Percentiles rank a stretch among this genome's conserved stretches.
phyloP scores from a whole-genome alignment of 2,113 vertebrate genomes.

The Cygnus atratus region DNA sequence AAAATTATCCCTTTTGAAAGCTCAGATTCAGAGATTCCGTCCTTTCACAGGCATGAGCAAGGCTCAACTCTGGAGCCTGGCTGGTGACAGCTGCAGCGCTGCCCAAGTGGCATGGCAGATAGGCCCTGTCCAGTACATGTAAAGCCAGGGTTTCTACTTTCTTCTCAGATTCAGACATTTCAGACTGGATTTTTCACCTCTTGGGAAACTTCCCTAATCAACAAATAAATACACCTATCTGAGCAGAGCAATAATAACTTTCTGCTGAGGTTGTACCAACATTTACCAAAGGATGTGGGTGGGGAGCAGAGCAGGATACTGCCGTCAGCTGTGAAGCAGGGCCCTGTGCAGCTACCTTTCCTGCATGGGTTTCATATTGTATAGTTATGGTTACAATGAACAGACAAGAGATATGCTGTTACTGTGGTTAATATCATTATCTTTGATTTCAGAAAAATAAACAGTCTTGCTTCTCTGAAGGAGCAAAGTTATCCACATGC shows the following conservation, averaged over 20 bases:
- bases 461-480: not conserved
- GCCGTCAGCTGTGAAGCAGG: not conserved
- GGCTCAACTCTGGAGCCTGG: not conserved
- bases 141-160: not conserved
- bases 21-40: not conserved
- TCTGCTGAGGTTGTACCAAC: not conserved
- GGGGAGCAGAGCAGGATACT: not conserved
- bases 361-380: not conserved
- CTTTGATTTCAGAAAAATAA: not conserved
- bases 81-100: not conserved
- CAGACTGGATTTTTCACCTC: not conserved
- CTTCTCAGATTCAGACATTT: not conserved
- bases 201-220: not conserved
- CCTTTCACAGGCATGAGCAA: fast-evolving
- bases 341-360: not conserved
- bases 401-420: not conserved
- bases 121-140: not conserved
- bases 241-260: not conserved
- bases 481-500: not conserved
- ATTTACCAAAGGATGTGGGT: fast-evolving
- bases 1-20: not conserved
- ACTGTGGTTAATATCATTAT: not conserved
- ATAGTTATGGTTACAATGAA: not conserved
- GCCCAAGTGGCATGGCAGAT: not conserved
- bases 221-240: not conserved